Evolutionary conservation across 64 coral and sea anemone genomes (phyloP), one percentile per base, ranked within the genome.

Genomic region (Exaiptasia diaphana): DNA sequence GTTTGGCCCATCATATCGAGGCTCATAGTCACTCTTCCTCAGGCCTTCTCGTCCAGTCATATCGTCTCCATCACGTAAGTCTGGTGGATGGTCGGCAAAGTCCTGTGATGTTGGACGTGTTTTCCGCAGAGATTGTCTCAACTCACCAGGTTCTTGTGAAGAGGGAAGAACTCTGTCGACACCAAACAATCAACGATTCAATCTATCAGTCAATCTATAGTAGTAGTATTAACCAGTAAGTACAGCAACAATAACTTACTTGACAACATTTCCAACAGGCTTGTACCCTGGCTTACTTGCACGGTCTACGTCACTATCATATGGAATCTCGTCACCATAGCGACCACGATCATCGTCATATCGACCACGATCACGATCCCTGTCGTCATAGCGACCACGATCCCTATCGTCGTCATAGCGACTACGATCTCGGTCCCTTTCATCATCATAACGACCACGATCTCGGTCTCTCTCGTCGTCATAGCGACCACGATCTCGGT

Each of bases 281-380:
- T 89, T 95, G 42, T 95, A 95, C 2, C 85, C 85, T 27, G 91
- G 91, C 40, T 84, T 95, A 38, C 85, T 88, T 4, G 85, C 76
- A 40, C 42, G 45, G 20, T 88, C 85, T 18, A 88, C 81, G 41
- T 78, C 75, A 9, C 15, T 42, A 23, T 86, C 83, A 63, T 86
- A 86, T 1, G 21, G 20, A 4, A 42, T 41, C 1, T 77, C 70
- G 1, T 77, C 91, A 36, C 83, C 71, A 50, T 84, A 89, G 79
- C 36, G 73, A 36, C 54, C 70, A 52, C 24, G 76, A 38, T 20
- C 15, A 5, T 20, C 49, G 8, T 89, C 86, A 4, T 74, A 36
- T 13, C 74, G 71, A 72, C 73, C 64, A 0, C 34, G 54, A 12
- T 86, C 83, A 9, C 70, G 36, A 3, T 75, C 83, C 2, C 54